Base-by-base conservation (phyloP, 1,140 invertebrate genomes). In the Drosophila leontia region DNA sequence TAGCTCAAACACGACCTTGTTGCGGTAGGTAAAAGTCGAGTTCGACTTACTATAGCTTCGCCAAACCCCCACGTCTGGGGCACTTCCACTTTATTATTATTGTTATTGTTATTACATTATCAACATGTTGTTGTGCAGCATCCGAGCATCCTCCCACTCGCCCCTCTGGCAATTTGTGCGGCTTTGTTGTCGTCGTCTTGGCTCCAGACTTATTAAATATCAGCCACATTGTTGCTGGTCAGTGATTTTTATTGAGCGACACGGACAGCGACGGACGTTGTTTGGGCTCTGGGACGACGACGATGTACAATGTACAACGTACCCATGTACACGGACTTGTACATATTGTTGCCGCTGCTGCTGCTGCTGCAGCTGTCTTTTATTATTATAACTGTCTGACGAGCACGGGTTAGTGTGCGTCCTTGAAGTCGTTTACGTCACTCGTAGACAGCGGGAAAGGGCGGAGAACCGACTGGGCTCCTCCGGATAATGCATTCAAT, bases 341-440 rank as follows among this genome's bases (percentile, higher is more conserved):
- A 26, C 42, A 59, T 56, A 17, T n/a, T 48, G 29, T 60, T 71
- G 62, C 56, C 61, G 37, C 59, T 60, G 37, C 32, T 60, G 37
- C 32, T 6, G 37, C 59, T 60, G 37, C 26, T 60, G 37, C 32
- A 63, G 53, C 45, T 59, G 59, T 60, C 44, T 70, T 75, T 82
- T 82, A 62, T 79, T 75, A 82, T 86, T 57, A 78, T 60, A 84
- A 69, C 77, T 59, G 82, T 84, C 82, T 70, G 39, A 56, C 35
- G 32, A 34, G 51, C 58, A 29, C 75, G 78, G 78, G 63, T 75
- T 84, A 79, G 74, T 84, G 70, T 74, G 81, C 84, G 85, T 90
- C 84, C 85, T 90, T 90, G 85, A 88, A 88, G 85, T 71, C 72
- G 81, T 84, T 90, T 90, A 81, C 74, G 84, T 88, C 80, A 78